Evolutionary conservation across 2,797 vertebrate genomes (phyloP).

Genomic region (Neoniphon sammara): DNA sequence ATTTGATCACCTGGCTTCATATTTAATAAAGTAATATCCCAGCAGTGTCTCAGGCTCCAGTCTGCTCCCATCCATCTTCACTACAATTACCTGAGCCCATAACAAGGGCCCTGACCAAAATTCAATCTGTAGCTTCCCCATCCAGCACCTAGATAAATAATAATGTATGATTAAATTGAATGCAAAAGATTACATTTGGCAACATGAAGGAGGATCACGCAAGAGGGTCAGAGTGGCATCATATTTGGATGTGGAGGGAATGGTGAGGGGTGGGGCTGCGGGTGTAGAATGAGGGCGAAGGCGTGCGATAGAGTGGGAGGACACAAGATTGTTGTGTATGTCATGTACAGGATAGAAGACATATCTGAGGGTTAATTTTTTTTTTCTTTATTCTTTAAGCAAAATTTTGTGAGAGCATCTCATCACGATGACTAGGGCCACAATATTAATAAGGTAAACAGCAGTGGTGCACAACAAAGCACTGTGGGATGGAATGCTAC

Average conservation of each 20-base stretch:
- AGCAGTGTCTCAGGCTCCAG: constrained; percentile 45
- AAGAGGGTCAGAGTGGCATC: not conserved
- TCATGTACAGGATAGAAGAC: constrained; percentile 56
- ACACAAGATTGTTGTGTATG: constrained; percentile 33
- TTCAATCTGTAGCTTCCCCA: constrained; percentile 69
- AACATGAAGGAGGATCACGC: constrained; percentile 42
- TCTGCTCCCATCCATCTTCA: constrained; percentile 68
- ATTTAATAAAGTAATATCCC: constrained; percentile 72
- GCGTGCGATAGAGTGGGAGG: not conserved
- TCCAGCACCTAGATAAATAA: constrained; percentile 72
- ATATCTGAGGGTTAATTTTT: constrained; percentile 79
- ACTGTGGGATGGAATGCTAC: no score
- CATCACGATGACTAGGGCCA: constrained; percentile 46
- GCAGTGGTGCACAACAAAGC: constrained; percentile 34
- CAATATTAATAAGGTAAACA: constrained; percentile 59
- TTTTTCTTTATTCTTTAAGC: constrained; percentile 71
- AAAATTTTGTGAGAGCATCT: constrained; percentile 71
- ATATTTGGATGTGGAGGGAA: not conserved
- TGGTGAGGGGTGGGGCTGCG: not conserved
- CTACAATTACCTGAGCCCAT: constrained; percentile 68
- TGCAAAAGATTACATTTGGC: constrained; percentile 74
- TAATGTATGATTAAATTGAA: constrained; percentile 74
- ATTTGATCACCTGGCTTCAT: constrained; percentile 71
- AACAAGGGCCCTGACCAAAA: constrained; percentile 65
- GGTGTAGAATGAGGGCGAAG: not conserved